Base-by-base conservation (phyloP, 2,888 invertebrate species). In the Melanchra persicariae region DNA sequence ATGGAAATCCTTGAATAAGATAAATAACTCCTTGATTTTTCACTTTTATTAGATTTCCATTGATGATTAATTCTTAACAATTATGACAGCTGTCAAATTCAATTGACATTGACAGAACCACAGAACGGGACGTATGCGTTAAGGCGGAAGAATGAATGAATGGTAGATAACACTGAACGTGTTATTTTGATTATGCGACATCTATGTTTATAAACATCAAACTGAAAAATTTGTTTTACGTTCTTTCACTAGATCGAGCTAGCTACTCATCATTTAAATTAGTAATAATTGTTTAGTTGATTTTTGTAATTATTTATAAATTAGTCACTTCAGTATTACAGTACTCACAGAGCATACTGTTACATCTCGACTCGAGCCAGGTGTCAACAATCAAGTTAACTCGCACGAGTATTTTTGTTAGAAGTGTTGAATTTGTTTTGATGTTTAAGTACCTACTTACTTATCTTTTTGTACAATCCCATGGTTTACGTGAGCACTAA, bases 11-110 rank as follows among this genome's bases (percentile, higher is more conserved):
- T 61, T 73, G 51, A n/a, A 37, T 60, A n/a, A 57, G 24, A n/a
- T 51, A 26, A 12, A 49, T 24, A 68, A 78, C 63, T 70, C 19
- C 49, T 7, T 17, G 24, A 49, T 60, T 57, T 79, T 52, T 54
- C 68, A 66, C 74, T 60, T 79, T 17, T 40, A 55, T 9, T 52
- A 55, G 19, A 49, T 69, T 60, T 60, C 54, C 52, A 69, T 69
- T 76, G 70, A 72, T 70, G 71, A 82, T 63, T 82, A 82, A 62
- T 68, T 70, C 63, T 61, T 74, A 62, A 69, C 40, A 74, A 83
- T 61, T 62, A 73, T 87, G 87, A 87, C 85, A 87, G 77, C 81
- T 88, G 86, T 85, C 87, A 87, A 67, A 70, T 57, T 74, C 57
- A 77, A 73, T 61, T 85, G 85, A 79, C n/a, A n/a, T n/a, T n/a